Evolutionary conservation across 2,113 vertebrate genomes (phyloP), one percentile per base, ranked within the genome.

Genomic region (Neopipo cinnamomea): DNA sequence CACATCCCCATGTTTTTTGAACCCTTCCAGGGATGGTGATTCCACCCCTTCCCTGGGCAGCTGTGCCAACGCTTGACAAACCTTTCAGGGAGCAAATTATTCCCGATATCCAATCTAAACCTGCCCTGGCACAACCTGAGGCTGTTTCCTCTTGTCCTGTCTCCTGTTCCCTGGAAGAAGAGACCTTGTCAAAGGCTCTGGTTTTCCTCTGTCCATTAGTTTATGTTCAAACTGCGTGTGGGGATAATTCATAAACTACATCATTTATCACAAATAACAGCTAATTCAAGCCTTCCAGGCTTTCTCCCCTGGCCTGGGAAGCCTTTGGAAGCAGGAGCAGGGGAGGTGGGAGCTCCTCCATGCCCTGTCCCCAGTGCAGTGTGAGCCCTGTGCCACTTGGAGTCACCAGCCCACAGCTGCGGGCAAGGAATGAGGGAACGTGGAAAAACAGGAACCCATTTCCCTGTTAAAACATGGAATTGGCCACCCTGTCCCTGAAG

Each of bases 31-130:
- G 19, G 30, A 22, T 4, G 8, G 8, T 9, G 53, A 42, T 3
- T 3, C n/a, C 75, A 30, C 20, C 73, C 14, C 22, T 12, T 25
- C 59, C 41, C 28, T 16, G 47, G 31, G 12, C 80, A 72, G 19
- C 30, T 39, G 27, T 5, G 3, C 31, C 74, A 24, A 23, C 1
- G 28, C 27, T 5, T 12, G 15, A 12, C 12, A 12, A 2, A 20
- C 49, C 49, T 8, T 31, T 2, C 17, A 8, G 25, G 41, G 30
- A 25, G 8, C 5, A 17, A 31, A 35, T 11, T 1, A 8, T 8
- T 59, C 67, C 59, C 0, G 2, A 6, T 0, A 6, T 4, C 67
- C 76, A 22, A 4, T 0, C 21, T 2, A 12, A 25, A 31, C 5
- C 58, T 18, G 7, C 14, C 30, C 49, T 33, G 65, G 53, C 37